Conservation (phyloP, 2,797 vertebrate species). For the Emys orbicularis region DNA sequence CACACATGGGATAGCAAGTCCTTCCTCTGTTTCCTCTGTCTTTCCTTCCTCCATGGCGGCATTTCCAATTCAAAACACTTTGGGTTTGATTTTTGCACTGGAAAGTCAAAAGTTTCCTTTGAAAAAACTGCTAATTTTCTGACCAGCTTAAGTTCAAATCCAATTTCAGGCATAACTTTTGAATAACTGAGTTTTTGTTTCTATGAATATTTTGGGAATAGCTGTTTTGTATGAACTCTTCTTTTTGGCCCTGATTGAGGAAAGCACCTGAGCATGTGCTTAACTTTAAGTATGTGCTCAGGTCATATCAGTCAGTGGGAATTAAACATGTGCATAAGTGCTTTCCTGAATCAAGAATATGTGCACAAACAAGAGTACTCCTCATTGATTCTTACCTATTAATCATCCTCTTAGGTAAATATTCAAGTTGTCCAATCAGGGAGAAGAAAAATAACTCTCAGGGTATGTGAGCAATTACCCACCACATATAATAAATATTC, state of each 20-base stretch:
- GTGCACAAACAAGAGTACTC: background rate
- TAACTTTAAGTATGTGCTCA: background rate
- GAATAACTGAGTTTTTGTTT: background rate
- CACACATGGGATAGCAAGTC: accelerated
- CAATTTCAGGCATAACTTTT: background rate
- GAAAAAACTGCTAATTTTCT: background rate
- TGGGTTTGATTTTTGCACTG: background rate
- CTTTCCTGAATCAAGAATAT: background rate
- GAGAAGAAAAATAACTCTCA: background rate
- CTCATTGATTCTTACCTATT: background rate
- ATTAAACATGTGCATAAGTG: background rate
- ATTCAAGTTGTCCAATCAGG: background rate
- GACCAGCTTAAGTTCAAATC: background rate
- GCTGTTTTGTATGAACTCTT: background rate
- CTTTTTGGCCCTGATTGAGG: background rate
- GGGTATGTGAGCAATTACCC: background rate
- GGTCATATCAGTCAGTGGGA: background rate
- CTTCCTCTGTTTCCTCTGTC: background rate
- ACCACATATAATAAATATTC: background rate
- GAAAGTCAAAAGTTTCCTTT: background rate
- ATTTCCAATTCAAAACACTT: background rate
- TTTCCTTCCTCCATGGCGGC: background rate
- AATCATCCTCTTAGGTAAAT: background rate
- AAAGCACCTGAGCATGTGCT: background rate
- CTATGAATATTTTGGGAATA: background rate